Evolutionary conservation across 2,888 invertebrate species (phyloP).

Genomic region (Smittia sp.): DNA sequence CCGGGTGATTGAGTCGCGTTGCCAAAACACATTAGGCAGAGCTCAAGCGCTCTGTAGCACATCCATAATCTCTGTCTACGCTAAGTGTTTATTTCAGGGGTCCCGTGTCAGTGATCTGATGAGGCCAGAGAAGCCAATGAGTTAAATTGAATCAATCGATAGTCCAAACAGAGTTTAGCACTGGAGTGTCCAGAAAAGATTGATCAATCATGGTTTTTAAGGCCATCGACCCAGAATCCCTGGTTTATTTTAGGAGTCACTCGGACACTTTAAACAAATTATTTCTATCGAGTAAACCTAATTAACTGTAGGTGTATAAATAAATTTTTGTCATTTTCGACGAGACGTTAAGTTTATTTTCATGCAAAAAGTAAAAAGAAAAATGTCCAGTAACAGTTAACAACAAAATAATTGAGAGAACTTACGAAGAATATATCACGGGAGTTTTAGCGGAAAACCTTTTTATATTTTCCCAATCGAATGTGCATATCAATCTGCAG

Average conservation of each 20-base stretch:
- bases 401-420: conserved; percentile 2
- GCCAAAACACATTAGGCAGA: too few relatives aligned
- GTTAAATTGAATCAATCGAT: too few relatives aligned
- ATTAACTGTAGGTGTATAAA: conserved; percentile 5
- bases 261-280: background rate
- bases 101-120: too few relatives aligned
- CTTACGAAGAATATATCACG: background rate
- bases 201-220: too few relatives aligned
- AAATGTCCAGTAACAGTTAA: conserved; percentile 19
- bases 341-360: background rate
- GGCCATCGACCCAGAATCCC: too few relatives aligned
- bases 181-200: too few relatives aligned
- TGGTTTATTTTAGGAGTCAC: conserved; percentile 1
- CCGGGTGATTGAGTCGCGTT: too few relatives aligned
- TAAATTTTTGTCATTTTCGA: conserved; percentile 4
- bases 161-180: too few relatives aligned
- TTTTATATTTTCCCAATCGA: conserved; percentile 15
- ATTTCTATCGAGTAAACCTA: background rate
- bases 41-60: too few relatives aligned
- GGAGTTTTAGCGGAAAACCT: background rate
- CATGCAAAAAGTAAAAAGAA: conserved; percentile 10
- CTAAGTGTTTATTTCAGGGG: too few relatives aligned
- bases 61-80: too few relatives aligned
- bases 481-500: conserved; percentile 5
- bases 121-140: too few relatives aligned